Percentiles rank a stretch among this genome's conserved stretches.
Evolutionary conservation across 1,140 invertebrate species (phyloP).

Genomic region (Conus ventricosus): DNA sequence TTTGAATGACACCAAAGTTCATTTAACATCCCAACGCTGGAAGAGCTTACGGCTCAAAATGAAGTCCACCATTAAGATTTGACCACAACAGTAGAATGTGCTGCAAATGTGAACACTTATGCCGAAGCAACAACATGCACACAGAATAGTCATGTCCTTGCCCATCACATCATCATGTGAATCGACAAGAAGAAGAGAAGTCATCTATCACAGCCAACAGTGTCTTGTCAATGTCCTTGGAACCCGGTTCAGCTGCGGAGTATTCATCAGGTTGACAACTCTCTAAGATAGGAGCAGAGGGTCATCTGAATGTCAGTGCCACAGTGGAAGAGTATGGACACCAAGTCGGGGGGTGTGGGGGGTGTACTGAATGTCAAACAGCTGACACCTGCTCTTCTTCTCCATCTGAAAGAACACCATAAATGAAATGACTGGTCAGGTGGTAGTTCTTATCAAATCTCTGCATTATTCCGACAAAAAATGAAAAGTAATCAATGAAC

Average conservation of each 20-base stretch:
- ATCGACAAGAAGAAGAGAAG: background rate
- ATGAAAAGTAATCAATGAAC: too few relatives aligned
- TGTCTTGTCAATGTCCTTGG: too few relatives aligned
- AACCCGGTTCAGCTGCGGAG: too few relatives aligned
- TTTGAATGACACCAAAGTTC: too few relatives aligned
- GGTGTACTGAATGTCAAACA: slow-evolving; percentile 43
- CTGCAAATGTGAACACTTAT: background rate
- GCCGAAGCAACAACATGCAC: background rate
- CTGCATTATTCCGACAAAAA: too few relatives aligned
- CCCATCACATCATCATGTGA: background rate
- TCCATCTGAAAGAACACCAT: slow-evolving; percentile 33
- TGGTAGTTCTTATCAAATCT: background rate
- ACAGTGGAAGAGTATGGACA: background rate
- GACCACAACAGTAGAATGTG: background rate
- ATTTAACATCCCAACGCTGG: too few relatives aligned
- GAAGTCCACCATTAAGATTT: too few relatives aligned
- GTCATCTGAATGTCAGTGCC: background rate
- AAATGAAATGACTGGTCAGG: background rate
- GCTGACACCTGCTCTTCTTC: slow-evolving; percentile 63
- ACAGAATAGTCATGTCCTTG: background rate
- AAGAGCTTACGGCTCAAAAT: too few relatives aligned
- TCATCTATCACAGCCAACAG: background rate
- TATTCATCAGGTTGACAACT: background rate
- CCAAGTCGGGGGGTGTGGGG: background rate
- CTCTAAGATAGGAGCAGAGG: background rate